Percentiles rank a stretch among this genome's conserved stretches.
Conservation (phyloP, 1,140 invertebrate genomes). For the Trichomalopsis sarcophagae region DNA sequence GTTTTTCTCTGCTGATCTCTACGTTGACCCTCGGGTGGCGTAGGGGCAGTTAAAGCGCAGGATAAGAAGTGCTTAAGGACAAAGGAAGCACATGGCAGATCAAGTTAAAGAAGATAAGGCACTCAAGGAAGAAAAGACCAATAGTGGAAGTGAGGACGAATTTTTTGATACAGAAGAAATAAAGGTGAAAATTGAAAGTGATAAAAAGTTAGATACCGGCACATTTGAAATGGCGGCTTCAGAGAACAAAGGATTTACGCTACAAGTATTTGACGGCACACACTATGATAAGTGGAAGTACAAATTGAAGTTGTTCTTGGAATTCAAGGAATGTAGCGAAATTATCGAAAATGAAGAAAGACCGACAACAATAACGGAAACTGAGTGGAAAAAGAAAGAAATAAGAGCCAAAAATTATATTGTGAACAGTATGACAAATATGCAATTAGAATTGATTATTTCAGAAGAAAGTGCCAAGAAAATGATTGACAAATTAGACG, state of each 20-base stretch:
- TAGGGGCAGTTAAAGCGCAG: neutral
- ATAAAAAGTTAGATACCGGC: too few species aligned
- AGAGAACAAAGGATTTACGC: slow-evolving; percentile 41
- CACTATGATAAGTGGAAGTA: slow-evolving; percentile 52
- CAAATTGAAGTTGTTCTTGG: slow-evolving; percentile 48
- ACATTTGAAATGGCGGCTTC: neutral
- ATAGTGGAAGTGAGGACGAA: too few species aligned
- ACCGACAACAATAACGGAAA: slow-evolving; percentile 39
- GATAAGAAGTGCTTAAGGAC: neutral
- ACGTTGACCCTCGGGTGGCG: neutral
- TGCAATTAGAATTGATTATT: slow-evolving; percentile 59
- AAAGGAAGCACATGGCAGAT: neutral
- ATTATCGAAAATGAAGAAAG: slow-evolving; percentile 42
- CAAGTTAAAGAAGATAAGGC: too few species aligned
- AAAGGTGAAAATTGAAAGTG: neutral
- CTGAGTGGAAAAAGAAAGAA: slow-evolving; percentile 55
- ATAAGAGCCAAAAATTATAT: slow-evolving; percentile 61
- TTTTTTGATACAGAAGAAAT: neutral
- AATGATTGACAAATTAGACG: slow-evolving; percentile 58
- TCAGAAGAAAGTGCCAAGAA: slow-evolving; percentile 55
- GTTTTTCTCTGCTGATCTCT: neutral
- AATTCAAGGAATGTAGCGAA: slow-evolving; percentile 42
- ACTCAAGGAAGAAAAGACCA: too few species aligned
- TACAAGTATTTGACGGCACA: slow-evolving; percentile 51
- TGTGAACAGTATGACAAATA: slow-evolving; percentile 58